Percentiles rank a stretch among this genome's conserved stretches.
These are phyloP conservation scores for Apodemia zela DNA, from an alignment of 2,888 invertebrate species.

Conservation along the genomic window DNA sequence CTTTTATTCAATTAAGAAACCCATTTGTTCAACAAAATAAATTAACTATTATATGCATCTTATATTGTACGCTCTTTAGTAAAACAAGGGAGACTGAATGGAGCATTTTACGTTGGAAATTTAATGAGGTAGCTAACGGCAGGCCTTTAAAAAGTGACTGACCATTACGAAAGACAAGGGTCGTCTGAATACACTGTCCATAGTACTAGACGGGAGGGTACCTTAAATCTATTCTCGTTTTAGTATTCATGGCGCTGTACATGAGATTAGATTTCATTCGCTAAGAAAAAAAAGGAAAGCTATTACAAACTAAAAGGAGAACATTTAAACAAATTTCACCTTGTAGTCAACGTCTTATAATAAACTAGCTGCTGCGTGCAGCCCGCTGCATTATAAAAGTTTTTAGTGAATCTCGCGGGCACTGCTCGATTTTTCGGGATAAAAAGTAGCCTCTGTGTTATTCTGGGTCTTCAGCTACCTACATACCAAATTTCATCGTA, in stretches of 20 bases:
- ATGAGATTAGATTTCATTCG: not conserved
- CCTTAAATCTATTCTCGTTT: slow-evolving; percentile 10
- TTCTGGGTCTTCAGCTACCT: no score
- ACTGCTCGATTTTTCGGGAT: no score
- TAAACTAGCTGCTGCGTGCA: no score
- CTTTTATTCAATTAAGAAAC: not conserved
- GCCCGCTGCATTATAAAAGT: no score
- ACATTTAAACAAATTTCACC: no score
- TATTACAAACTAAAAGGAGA: no score
- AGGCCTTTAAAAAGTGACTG: slow-evolving; percentile 54
- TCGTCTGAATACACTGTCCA: slow-evolving; percentile 56
- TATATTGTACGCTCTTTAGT: slow-evolving; percentile 39
- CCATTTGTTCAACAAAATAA: slow-evolving; percentile 10
- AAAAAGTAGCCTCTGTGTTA: no score
- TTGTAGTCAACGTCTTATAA: no score
- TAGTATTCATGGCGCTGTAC: slow-evolving; percentile 15
- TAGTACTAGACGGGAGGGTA: slow-evolving; percentile 25
- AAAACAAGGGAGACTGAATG: slow-evolving; percentile 50
- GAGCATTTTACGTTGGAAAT: slow-evolving; percentile 62
- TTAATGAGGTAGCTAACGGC: slow-evolving; percentile 62
- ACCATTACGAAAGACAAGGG: slow-evolving; percentile 64
- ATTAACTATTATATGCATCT: not conserved
- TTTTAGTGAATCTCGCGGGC: no score
- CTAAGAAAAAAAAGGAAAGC: no score
- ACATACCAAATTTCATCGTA: no score